A percentile compares a stretch with the other conserved stretches of the same genome.
Conservation (phyloP, 2,113 vertebrate genomes). For the Phalacrocorax brasilianus region DNA sequence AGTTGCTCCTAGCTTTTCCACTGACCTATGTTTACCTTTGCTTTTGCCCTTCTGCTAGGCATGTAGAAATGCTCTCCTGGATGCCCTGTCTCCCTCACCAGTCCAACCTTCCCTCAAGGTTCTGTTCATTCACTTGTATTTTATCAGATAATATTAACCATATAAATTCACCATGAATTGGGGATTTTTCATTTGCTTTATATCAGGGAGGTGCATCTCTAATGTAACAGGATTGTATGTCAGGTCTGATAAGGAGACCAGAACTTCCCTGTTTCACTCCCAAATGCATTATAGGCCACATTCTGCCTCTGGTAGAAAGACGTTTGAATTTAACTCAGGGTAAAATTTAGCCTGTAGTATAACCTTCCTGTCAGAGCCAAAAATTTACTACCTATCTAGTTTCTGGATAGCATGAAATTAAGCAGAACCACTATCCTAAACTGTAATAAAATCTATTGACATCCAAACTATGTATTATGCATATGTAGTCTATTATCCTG, state of each 20-base stretch:
- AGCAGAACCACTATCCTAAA: slow-evolving; percentile 23
- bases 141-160: slow-evolving; percentile 29
- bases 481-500: slow-evolving; percentile 16
- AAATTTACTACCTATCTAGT: slow-evolving; percentile 4
- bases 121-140: not conserved
- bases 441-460: slow-evolving; percentile 60
- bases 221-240: not conserved
- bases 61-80: not conserved
- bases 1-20: not conserved
- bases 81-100: not conserved
- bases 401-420: slow-evolving; percentile 42
- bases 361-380: slow-evolving; percentile 1
- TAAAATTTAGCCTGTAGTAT: slow-evolving; percentile 9
- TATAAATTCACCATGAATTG: not conserved
- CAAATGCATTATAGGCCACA: not conserved
- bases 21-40: not conserved
- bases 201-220: not conserved
- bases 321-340: not conserved
- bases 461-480: slow-evolving; percentile 50
- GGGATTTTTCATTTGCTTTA: slow-evolving; percentile 9
- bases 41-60: not conserved
- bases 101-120: not conserved
- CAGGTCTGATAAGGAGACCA: not conserved
- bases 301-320: not conserved
- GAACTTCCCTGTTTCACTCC: not conserved